A percentile compares a stretch with the other conserved stretches of the same genome.
Evolutionary conservation across 2,113 vertebrate genomes (phyloP).

Genomic region (Dolichotis patagonum): DNA sequence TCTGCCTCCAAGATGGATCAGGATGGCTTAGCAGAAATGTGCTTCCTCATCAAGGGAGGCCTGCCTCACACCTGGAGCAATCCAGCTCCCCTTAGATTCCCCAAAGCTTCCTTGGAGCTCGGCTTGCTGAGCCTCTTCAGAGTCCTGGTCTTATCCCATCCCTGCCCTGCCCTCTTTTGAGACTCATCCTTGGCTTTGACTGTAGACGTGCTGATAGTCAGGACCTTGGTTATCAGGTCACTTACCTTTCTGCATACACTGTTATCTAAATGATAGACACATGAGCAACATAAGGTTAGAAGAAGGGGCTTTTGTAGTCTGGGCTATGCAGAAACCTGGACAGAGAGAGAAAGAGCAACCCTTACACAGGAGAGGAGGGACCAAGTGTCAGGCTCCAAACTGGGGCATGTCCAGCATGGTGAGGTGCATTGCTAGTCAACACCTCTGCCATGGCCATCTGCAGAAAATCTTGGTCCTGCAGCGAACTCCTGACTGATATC

Average conservation of each 20-base stretch:
- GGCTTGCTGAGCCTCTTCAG: background rate
- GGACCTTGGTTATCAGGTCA: background rate
- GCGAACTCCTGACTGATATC: background rate
- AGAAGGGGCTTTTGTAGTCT: background rate
- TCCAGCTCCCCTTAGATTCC: background rate
- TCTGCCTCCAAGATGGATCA: background rate
- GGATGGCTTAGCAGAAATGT: background rate
- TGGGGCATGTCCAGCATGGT: background rate
- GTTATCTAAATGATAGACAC: background rate
- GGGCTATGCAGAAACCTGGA: background rate
- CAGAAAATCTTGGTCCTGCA: background rate
- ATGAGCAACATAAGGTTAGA: background rate
- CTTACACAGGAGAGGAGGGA: background rate
- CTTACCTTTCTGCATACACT: background rate
- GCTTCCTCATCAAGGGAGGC: background rate
- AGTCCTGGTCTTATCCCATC: background rate
- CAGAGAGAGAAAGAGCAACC: background rate
- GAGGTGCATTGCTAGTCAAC: background rate
- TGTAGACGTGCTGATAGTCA: too few species aligned
- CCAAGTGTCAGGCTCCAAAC: background rate
- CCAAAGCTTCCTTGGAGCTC: background rate
- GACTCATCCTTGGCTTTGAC: background rate
- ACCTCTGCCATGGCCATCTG: background rate
- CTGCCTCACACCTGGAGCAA: background rate
- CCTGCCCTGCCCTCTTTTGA: background rate